A percentile compares a stretch with the other conserved stretches of the same genome.
phyloP scores from a whole-genome alignment of 2,113 vertebrate genomes.

The Hyperopisus bebe region DNA sequence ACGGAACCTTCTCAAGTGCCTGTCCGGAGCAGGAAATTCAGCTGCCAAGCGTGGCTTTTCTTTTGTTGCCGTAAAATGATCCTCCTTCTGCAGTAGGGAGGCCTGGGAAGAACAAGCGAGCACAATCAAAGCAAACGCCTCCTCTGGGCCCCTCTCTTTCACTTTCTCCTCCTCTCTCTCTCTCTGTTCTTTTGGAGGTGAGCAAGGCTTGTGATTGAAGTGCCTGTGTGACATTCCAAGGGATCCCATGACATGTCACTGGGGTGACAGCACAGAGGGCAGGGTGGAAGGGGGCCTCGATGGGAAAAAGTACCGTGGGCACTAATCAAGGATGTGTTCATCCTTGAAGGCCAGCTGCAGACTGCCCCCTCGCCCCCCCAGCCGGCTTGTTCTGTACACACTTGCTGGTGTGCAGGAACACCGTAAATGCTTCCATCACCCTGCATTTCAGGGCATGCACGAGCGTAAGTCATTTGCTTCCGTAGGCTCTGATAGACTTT shows the following conservation, averaged over 20 bases:
- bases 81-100: not conserved
- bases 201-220: constrained; percentile 56
- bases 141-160: constrained; percentile 15
- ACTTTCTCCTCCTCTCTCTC: constrained; percentile 9
- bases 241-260: constrained; percentile 60
- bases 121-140: constrained; percentile 37
- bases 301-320: constrained; percentile 4
- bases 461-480: not conserved
- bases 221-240: constrained; percentile 59
- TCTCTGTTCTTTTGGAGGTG: constrained; percentile 40
- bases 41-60: not conserved
- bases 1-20: not conserved
- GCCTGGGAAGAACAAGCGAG: constrained; percentile 43
- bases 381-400: not conserved
- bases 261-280: constrained; percentile 31
- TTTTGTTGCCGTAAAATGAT: not conserved
- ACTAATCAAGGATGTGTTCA: constrained; percentile 38
- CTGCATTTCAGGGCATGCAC: not conserved
- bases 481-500: not conserved
- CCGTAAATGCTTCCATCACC: not conserved
- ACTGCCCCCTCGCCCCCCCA: not conserved
- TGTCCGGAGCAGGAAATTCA: not conserved
- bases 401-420: not conserved
- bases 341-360: constrained; percentile 40
- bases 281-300: constrained; percentile 28